Evolutionary conservation across 2,888 invertebrate genomes (phyloP), one percentile per base, ranked within the genome.

Genomic region (Amitus sp.): DNA sequence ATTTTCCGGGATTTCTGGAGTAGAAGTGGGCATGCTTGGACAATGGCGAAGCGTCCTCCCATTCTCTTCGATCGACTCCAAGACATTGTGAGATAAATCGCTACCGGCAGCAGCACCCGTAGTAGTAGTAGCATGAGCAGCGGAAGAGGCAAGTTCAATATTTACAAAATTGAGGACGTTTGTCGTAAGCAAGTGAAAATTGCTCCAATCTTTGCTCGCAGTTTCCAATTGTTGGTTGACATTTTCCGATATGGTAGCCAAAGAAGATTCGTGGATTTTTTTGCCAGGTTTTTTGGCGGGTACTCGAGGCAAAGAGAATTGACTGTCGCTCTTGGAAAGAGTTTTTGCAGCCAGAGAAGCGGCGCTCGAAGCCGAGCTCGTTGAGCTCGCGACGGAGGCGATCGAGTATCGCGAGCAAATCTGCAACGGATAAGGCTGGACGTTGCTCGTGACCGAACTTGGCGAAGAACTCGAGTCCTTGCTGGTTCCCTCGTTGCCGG

Each of bases 351-450:
- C 67, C 2, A 77, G 19, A 0, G 80, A 78, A 2, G 73, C 72
- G 2, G 77, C 76, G 28, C 80, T 79, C 0, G 80, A 81, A 2
- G 43, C 68, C 0, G 76, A 73, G 46, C 79, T 79, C 13, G 78
- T 71, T 0, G 80, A 75, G 23, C 79, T 79, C 0, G 74, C 62
- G 0, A 72, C 71, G 0, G 80, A 81, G 9, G 73, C 66, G 0
- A 78, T 51, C 0, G 80, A 80, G 1, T 75, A 49, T 30, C 80
- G 68, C 0, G 75, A 73, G 1, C 66, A 52, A 42, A 71, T 70
- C 3, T 49, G 57, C 4, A 79, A 45, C 0, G 53, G 65, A 50
- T 67, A 78, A 1, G 71, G 54, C 23, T 74, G 75, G 0, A 70
- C 66, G 56, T 73, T 77, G 15, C 78, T 79, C 9, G 70, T 74